Conservation (phyloP, 2,797 vertebrate species). For the Tragopan temminckii region DNA sequence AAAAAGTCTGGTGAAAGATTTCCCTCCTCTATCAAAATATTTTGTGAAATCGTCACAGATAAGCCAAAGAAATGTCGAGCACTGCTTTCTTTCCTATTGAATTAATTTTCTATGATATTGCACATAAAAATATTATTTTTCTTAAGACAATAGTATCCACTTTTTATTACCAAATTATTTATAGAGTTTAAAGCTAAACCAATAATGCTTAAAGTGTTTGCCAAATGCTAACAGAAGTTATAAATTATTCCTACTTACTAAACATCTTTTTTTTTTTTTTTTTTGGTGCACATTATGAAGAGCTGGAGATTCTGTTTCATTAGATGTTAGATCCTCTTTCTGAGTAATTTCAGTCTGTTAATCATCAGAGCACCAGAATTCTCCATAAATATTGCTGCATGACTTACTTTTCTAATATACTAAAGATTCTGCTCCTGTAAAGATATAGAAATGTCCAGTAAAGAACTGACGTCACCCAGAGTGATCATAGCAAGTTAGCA, state of each 20-base stretch:
- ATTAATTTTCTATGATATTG: not conserved
- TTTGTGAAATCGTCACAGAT: not conserved
- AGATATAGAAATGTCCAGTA: not conserved
- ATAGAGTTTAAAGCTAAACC: conserved; percentile 10
- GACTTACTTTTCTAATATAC: not conserved
- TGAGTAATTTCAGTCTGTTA: not conserved
- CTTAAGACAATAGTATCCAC: not conserved
- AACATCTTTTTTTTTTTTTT: not conserved
- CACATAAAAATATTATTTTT: not conserved
- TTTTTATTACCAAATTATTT: conserved; percentile 24
- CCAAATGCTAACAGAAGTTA: not conserved
- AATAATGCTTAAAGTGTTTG: conserved; percentile 5
- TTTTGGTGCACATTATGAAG: not conserved
- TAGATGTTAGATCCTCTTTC: not conserved
- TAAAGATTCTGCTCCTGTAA: not conserved
- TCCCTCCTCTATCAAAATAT: not conserved
- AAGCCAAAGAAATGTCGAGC: not conserved
- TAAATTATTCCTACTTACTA: conserved; percentile 32
- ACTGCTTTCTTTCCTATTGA: not conserved
- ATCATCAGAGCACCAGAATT: not conserved
- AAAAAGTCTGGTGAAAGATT: not conserved
- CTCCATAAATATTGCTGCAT: not conserved
- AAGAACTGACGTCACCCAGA: not conserved
- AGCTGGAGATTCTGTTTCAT: not conserved
- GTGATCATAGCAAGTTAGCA: not conserved